phyloP scores from a whole-genome alignment of 2,797 vertebrate genomes.

The Delichon dasypus region DNA sequence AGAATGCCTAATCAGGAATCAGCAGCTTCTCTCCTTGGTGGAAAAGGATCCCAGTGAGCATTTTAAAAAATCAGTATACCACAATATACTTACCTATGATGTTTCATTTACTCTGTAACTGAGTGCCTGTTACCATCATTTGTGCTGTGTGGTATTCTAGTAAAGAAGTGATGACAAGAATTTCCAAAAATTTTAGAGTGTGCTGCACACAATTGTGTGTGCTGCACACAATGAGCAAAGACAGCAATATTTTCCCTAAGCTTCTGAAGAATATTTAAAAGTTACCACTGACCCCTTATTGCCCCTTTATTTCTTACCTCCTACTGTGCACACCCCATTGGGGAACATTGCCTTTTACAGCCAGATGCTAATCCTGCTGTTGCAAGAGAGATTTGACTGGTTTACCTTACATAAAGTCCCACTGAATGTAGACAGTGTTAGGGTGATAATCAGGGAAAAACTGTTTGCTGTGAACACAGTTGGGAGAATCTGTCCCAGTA shows the following conservation, averaged over 20 bases:
- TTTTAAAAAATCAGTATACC: not conserved
- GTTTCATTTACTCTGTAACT: not conserved
- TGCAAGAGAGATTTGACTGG: not conserved
- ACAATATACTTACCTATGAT: not conserved
- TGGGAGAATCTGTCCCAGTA: not conserved
- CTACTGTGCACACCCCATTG: not conserved
- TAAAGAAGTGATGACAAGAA: not conserved
- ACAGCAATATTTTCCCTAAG: not conserved
- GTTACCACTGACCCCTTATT: not conserved
- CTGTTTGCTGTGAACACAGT: not conserved
- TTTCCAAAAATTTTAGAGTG: not conserved
- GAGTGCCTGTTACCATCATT: not conserved
- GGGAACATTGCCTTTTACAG: not conserved
- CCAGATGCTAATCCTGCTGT: not conserved
- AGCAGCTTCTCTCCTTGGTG: slow-evolving; percentile 3
- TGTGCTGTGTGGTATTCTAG: not conserved
- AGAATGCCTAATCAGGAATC: not conserved
- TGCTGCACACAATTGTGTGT: not conserved
- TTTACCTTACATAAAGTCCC: not conserved
- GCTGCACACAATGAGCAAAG: not conserved
- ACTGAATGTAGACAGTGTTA: not conserved
- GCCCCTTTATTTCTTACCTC: not conserved
- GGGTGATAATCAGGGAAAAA: not conserved
- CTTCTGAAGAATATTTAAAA: not conserved
- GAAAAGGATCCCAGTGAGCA: not conserved